phyloP scores from a whole-genome alignment of 2,888 invertebrate genomes.

The Drosophila mettleri region DNA sequence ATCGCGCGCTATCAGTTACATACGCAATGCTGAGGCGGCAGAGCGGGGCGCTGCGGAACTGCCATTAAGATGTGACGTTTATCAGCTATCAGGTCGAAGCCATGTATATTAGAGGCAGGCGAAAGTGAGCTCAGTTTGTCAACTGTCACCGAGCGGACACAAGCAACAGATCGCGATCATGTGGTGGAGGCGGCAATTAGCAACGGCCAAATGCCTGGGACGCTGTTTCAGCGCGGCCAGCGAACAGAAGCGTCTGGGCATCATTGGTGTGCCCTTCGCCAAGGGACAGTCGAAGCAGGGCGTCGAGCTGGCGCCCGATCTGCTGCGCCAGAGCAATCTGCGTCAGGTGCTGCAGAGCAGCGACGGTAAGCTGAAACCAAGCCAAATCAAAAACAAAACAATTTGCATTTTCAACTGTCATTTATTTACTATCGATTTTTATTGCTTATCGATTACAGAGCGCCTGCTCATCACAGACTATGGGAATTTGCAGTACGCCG shows the following conservation, averaged over 20 bases:
- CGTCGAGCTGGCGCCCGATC: conserved; percentile 89
- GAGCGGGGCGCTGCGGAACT: conserved; percentile 11
- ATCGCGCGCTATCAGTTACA: conserved; percentile 52
- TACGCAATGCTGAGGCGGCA: conserved; percentile 10
- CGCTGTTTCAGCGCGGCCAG: conserved; percentile 13
- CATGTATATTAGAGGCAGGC: conserved; percentile 16
- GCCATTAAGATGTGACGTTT: conserved; percentile 22
- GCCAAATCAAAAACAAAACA: not conserved
- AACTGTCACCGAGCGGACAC: conserved; percentile 12
- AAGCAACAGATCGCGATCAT: conserved; percentile 24
- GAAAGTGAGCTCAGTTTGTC: conserved; percentile 39
- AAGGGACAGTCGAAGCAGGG: conserved; percentile 91
- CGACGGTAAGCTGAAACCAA: conserved; percentile 85
- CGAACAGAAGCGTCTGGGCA: conserved; percentile 86
- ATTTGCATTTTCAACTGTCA: conserved; percentile 4
- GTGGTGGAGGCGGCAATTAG: conserved; percentile 59
- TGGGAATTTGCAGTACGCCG: conserved; percentile 87
- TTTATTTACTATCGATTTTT: conserved; percentile 22
- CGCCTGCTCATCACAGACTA: conserved; percentile 88
- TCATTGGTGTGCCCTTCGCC: conserved; percentile 92
- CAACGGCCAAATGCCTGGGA: conserved; percentile 22
- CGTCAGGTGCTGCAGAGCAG: conserved; percentile 87
- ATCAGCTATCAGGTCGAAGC: conserved; percentile 32
- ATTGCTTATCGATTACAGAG: conserved; percentile 43
- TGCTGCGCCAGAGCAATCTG: conserved; percentile 88